Conservation (phyloP, 2,797 vertebrate genomes). For the Lophius americanus region DNA sequence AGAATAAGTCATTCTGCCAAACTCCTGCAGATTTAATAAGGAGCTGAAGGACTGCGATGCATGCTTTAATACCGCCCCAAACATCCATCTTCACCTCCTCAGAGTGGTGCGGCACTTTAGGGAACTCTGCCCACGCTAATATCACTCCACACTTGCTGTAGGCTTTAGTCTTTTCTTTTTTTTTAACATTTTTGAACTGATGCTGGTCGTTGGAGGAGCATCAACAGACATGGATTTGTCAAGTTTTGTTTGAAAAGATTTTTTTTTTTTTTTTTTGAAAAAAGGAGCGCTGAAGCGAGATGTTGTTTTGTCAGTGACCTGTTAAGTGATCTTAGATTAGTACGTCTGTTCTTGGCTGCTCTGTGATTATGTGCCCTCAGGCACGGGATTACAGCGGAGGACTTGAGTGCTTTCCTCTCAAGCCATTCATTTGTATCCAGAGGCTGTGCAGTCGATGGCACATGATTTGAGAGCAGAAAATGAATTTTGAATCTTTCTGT, state of each 20-base stretch:
- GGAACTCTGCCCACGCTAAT: background rate
- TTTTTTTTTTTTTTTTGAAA: background rate
- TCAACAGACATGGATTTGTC: slow-evolving; percentile 6
- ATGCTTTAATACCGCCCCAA: background rate
- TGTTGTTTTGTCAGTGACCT: slow-evolving; percentile 37
- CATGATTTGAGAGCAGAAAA: slow-evolving; percentile 51
- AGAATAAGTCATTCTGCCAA: slow-evolving; percentile 44
- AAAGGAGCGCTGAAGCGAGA: slow-evolving; percentile 21
- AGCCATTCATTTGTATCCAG: slow-evolving; percentile 59
- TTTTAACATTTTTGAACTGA: slow-evolving; percentile 37
- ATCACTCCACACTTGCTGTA: slow-evolving; percentile 33
- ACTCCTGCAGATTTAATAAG: slow-evolving; percentile 47
- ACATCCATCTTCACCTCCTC: slow-evolving; percentile 14
- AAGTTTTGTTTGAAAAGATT: background rate
- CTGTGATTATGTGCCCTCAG: slow-evolving; percentile 57
- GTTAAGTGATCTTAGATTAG: slow-evolving; percentile 56
- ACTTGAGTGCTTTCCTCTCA: slow-evolving; percentile 48
- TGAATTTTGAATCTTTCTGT: slow-evolving; percentile 24
- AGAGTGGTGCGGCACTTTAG: slow-evolving; percentile 6
- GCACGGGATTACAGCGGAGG: slow-evolving; percentile 35
- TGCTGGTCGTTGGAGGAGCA: slow-evolving; percentile 1
- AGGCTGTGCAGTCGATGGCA: slow-evolving; percentile 41
- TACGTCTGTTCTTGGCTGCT: slow-evolving; percentile 53
- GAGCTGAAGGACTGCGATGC: slow-evolving; percentile 27
- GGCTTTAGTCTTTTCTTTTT: slow-evolving; percentile 20